Evolutionary conservation across 2,797 vertebrate species (phyloP).

Genomic region (Oreonectes daqikongensis): DNA sequence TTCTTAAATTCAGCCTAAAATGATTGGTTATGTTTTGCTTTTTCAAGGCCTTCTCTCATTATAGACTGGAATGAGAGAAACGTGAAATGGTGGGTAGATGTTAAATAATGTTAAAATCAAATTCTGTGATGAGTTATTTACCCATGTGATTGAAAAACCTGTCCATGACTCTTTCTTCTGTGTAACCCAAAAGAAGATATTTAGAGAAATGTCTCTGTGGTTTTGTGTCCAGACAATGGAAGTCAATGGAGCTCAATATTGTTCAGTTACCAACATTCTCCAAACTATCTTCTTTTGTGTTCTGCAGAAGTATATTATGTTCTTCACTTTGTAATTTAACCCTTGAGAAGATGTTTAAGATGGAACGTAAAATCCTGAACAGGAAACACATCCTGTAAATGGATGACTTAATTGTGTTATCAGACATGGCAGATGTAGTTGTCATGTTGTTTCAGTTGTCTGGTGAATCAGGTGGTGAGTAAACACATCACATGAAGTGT

Average conservation of each 20-base stretch:
- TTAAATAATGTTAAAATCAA: neutral
- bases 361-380: slow-evolving; percentile 3
- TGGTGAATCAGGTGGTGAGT: slow-evolving; percentile 38
- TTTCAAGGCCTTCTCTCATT: neutral
- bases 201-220: too few relatives aligned
- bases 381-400: slow-evolving; percentile 25
- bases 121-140: too few relatives aligned
- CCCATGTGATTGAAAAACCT: too few relatives aligned
- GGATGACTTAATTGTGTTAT: slow-evolving; percentile 13
- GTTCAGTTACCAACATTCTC: too few relatives aligned
- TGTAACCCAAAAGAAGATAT: too few relatives aligned
- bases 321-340: slow-evolving; percentile 5
- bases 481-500: slow-evolving; percentile 9
- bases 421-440: slow-evolving; percentile 13
- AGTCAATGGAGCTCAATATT: too few relatives aligned
- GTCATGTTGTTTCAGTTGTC: slow-evolving; percentile 23
- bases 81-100: neutral
- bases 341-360: slow-evolving; percentile 4
- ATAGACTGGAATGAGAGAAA: neutral
- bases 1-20: neutral
- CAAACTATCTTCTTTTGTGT: too few relatives aligned
- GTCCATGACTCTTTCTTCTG: too few relatives aligned
- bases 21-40: neutral
- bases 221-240: too few relatives aligned
- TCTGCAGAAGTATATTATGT: neutral